Percentiles rank a stretch among this genome's conserved stretches.
These are phyloP conservation scores for Spheniscus mendiculus DNA, from an alignment of 2,113 vertebrate genomes.

Conservation along the genomic window DNA sequence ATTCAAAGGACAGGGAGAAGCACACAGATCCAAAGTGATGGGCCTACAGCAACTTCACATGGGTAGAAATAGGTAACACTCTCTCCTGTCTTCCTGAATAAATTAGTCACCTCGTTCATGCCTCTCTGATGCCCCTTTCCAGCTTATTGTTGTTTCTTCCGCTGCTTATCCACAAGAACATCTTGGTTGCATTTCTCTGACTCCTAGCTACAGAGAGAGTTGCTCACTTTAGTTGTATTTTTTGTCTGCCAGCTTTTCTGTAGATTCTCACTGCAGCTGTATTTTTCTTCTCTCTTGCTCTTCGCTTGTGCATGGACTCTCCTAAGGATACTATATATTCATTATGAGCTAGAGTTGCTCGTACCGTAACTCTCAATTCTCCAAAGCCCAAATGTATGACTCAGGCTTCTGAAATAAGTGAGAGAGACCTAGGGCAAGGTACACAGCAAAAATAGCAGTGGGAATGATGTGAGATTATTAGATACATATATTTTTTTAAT, in stretches of 20 bases:
- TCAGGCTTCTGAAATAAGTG: conserved; percentile 29
- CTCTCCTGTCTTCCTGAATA: background rate
- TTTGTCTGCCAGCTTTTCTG: background rate
- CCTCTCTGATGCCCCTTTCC: background rate
- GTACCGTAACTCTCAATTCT: conserved; percentile 21
- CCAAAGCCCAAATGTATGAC: conserved; percentile 30
- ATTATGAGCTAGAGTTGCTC: conserved; percentile 31
- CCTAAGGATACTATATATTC: conserved; percentile 58
- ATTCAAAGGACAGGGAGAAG: background rate
- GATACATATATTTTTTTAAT: conserved; percentile 66
- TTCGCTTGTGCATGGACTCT: conserved; percentile 31
- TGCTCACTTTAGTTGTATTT: background rate
- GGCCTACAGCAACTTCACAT: background rate
- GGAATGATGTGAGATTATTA: conserved; percentile 64
- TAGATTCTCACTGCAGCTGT: conserved; percentile 4
- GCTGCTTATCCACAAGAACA: background rate
- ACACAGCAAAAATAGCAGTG: conserved; percentile 43
- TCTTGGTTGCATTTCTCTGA: background rate
- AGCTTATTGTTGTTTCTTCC: background rate
- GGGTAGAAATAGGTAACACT: background rate
- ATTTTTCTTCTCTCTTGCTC: background rate
- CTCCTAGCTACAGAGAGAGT: background rate
- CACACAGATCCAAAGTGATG: background rate
- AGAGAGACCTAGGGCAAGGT: conserved; percentile 35
- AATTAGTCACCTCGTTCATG: background rate